Conservation (phyloP, 2,888 invertebrate genomes). For the Eupithecia centaureata region DNA sequence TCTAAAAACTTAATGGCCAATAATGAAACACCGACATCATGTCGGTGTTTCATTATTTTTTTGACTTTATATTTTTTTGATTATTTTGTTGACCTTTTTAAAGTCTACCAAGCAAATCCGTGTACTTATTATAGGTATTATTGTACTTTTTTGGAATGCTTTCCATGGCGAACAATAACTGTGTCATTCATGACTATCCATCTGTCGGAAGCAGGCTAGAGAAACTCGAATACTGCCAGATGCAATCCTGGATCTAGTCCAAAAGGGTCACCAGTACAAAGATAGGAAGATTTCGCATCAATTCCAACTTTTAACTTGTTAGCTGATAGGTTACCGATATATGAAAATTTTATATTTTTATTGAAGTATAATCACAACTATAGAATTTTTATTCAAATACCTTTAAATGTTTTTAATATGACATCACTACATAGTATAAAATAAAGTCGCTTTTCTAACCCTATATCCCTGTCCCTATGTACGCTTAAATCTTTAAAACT, state of each 20-base stretch:
- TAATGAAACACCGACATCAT: too few relatives aligned
- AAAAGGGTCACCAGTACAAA: conserved; percentile 13
- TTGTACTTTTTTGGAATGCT: not conserved
- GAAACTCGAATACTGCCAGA: conserved; percentile 12
- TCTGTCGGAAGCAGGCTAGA: conserved; percentile 1
- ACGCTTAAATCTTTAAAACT: too few relatives aligned
- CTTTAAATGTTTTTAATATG: too few relatives aligned
- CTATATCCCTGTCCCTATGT: too few relatives aligned
- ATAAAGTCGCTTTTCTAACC: too few relatives aligned
- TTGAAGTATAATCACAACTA: too few relatives aligned
- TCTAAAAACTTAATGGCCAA: not conserved
- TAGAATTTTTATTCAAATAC: too few relatives aligned
- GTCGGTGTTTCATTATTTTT: too few relatives aligned
- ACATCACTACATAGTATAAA: too few relatives aligned
- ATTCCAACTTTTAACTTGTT: not conserved
- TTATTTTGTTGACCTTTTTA: not conserved
- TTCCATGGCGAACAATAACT: conserved; percentile 7
- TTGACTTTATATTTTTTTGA: too few relatives aligned
- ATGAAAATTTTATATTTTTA: too few relatives aligned
- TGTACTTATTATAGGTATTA: not conserved
- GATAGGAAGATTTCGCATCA: conserved; percentile 8
- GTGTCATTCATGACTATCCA: conserved; percentile 8
- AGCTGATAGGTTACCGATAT: not conserved
- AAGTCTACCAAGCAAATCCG: not conserved
- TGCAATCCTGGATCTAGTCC: conserved; percentile 17